Evolutionary conservation across 2,113 vertebrate genomes (phyloP), one percentile per base, ranked within the genome.

Genomic region (Ranitomeya variabilis): DNA sequence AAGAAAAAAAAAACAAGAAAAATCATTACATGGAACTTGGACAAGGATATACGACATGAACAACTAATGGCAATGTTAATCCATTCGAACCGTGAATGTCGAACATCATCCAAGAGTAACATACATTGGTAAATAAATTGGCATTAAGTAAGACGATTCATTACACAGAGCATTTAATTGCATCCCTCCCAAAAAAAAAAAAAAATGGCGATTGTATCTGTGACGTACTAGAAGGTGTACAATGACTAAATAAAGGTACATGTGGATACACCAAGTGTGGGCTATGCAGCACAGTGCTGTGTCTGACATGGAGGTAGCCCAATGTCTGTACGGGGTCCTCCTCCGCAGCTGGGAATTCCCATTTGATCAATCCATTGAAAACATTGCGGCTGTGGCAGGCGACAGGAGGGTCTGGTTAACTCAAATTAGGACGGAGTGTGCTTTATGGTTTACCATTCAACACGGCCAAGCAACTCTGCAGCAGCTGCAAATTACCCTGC

Each of bases 381-480:
- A 90, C 10, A 94, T 94, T 93, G 94, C 95, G 96, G 95, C 95
- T 96, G 96, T 95, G 95, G 93, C 92, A 85, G 93, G 89, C 91
- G 86, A 92, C 91, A 93, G 91, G 92, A 93, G n/a, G 13, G 85
- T 90, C 89, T 71, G 79, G 83, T 91, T 91, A 16, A 31, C 51
- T 12, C 14, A 69, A 15, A 78, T 9, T 19, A 94, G 92, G 92
- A 93, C 23, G 12, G 85, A 90, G 89, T 67, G 80, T 87, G 91
- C 91, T 91, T 97, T 99, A 99, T 94, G 96, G 97, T 93, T 99
- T 98, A 80, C 97, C 97, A 90, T 97, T 99, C 91, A 99, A 93
- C 92, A 99, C 96, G 31, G 96, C 95, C 93, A 99, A 92, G 92
- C 98, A 99, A 94, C 97, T 98, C 94, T 99, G 98, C 94, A 99